phyloP scores from a whole-genome alignment of 2,113 vertebrate genomes.

The Emydura subglobosa region DNA sequence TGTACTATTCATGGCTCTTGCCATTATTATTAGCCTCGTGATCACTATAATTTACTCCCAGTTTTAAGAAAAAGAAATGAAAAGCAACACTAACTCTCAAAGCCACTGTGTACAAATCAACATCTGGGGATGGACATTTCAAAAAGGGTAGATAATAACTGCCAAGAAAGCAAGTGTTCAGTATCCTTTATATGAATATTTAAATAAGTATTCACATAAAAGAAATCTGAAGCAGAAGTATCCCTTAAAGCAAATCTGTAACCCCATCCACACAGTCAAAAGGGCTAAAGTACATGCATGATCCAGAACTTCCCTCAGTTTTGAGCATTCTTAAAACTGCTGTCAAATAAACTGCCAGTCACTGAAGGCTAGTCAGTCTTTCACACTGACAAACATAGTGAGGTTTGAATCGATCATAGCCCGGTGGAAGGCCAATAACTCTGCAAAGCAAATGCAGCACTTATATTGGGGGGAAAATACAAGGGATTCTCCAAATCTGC shows the following conservation, averaged over 20 bases:
- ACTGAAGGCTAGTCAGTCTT: too few relatives aligned
- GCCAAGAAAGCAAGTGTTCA: not conserved
- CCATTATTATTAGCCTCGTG: not conserved
- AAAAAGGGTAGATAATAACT: not conserved
- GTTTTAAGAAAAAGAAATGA: not conserved
- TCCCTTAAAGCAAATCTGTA: too few relatives aligned
- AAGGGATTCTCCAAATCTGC: not conserved
- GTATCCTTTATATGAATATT: accelerated
- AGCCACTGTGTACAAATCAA: not conserved
- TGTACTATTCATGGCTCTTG: not conserved
- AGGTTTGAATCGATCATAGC: not conserved
- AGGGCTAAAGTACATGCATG: not conserved
- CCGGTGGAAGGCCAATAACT: not conserved
- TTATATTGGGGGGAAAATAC: accelerated
- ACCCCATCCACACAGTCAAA: not conserved
- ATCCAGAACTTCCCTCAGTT: not conserved
- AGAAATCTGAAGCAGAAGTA: not conserved
- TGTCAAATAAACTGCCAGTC: not conserved
- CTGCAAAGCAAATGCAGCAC: accelerated
- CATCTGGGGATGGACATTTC: not conserved
- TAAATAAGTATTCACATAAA: not conserved
- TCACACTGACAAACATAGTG: not conserved
- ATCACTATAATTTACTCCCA: not conserved
- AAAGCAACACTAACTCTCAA: not conserved
- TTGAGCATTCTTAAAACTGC: not conserved